Evolutionary conservation across 2,888 invertebrate species (phyloP), one percentile per base, ranked within the genome.

Genomic region (Pseudeuparius sepicola): DNA sequence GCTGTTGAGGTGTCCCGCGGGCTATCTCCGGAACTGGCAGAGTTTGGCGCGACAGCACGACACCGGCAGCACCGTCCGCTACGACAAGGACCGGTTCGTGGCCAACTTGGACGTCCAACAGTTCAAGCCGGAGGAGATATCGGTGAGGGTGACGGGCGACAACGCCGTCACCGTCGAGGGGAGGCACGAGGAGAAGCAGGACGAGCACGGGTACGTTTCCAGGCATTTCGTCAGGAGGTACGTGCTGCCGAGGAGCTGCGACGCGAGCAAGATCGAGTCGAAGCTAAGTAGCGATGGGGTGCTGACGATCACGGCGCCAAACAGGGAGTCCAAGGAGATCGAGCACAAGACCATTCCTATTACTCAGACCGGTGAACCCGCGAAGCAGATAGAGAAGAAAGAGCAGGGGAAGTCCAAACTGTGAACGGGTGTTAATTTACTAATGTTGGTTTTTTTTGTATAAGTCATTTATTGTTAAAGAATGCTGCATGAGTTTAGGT

Each of bases 231-330:
- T n/a, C n/a, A n/a, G n/a, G n/a, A n/a, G n/a, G n/a, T n/a, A n/a
- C n/a, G n/a, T n/a, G n/a, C n/a, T n/a, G n/a, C n/a, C n/a, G 0
- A 73, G 78, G 48, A 80, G 76, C 1, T 79, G 78, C 38, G 80
- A 86, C 34, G 71, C 79, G 4, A 73, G 73, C 36, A 70, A 76
- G 27, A 75, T 87, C 2, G 71, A 74, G 40, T 84, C 84, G 4
- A 77, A 73, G 31, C 62, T 87, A 13, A 83, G 84, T 17, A 73
- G 78, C 3, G 84, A 85, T 51, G 86, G 86, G 2, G 70, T 84
- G 39, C 59, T 84, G 43, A 73, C 70, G 34, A 65, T 84, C 20
- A 69, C 74, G 12, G 81, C 78, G 3, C 81, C 81, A 28, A 68
- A 60, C 47, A 59, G 60, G 34, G 61, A 56, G 0, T 63, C 41